Base-by-base conservation (phyloP, 2,888 invertebrate genomes). In the Poecilus cupreus region DNA sequence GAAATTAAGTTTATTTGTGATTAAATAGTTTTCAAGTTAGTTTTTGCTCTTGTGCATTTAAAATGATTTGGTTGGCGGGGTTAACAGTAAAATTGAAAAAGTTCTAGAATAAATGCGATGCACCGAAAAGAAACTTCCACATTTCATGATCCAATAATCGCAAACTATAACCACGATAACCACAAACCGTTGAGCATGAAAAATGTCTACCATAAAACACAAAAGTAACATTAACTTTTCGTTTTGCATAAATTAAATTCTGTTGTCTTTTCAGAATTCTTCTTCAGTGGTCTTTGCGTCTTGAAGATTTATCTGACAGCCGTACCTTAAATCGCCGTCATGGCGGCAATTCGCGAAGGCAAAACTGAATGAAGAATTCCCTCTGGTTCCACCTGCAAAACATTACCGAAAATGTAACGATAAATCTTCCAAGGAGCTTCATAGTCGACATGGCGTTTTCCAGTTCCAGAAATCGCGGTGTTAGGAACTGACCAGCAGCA, bases 221-320 rank as follows among this genome's bases (percentile, higher is more conserved):
- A 37, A 68, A 68, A 68, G 64, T 68, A 68, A 68, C 64, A 68
- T 68, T 60, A 68, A 68, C 64, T 68, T 68, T 68, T 32, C 64
- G 64, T 37, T 68, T 24, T 37, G 64, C 64, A 68, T 68, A 68
- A 68, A 68, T 68, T 68, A 68, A 68, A 68, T 68, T 68, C 64
- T 68, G 37, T 68, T 68, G 64, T 68, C 64, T 68, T 68, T 68
- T 37, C 64, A 68, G 64, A 37, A 68, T 68, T 18, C 37, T 68
- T 37, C 64, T 32, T 8, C 64, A 18, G 64, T 68, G 64, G 32
- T 37, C 37, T 18, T 18, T 37, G 64, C 60, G 60, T 22, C 22
- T 22, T 60, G 60, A 68, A 68, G 64, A 68, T 68, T 68, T 68
- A 68, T 68, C 64, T 37, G 39, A 68, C 64, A 68, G 22, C 5